Conservation (phyloP, 2,888 invertebrate genomes). For the Ferrisia virgata region DNA sequence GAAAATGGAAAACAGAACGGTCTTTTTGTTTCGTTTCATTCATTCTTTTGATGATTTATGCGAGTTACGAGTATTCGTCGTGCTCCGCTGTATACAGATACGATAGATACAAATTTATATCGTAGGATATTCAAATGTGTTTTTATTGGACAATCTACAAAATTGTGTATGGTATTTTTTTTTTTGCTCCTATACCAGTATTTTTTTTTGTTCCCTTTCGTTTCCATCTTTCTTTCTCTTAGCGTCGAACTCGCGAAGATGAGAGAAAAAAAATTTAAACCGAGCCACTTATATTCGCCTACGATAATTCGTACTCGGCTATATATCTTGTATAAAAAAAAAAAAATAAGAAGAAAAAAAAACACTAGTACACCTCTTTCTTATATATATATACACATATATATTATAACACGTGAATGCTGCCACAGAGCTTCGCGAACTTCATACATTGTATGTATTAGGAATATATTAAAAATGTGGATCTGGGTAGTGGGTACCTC, state of each 20-base stretch:
- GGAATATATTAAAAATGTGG: background rate
- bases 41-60: slow-evolving; percentile 36
- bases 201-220: background rate
- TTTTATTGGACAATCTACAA: slow-evolving; percentile 44
- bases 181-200: background rate
- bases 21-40: slow-evolving; percentile 31
- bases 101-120: slow-evolving; percentile 36
- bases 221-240: background rate
- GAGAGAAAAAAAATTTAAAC: slow-evolving; percentile 5
- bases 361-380: background rate
- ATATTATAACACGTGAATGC: background rate
- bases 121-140: slow-evolving; percentile 43
- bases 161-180: background rate
- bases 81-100: no score
- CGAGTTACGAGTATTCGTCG: background rate
- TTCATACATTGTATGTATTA: background rate
- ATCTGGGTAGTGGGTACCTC: no score
- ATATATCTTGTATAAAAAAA: background rate
- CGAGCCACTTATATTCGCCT: slow-evolving; percentile 31
- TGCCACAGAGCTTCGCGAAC: background rate
- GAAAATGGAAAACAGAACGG: slow-evolving; percentile 22
- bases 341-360: background rate
- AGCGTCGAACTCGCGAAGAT: background rate
- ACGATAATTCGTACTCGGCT: slow-evolving; percentile 24
- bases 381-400: background rate